These are phyloP conservation scores for Nudaria mundana DNA, from an alignment of 2,888 invertebrate genomes.

Conservation along the genomic window DNA sequence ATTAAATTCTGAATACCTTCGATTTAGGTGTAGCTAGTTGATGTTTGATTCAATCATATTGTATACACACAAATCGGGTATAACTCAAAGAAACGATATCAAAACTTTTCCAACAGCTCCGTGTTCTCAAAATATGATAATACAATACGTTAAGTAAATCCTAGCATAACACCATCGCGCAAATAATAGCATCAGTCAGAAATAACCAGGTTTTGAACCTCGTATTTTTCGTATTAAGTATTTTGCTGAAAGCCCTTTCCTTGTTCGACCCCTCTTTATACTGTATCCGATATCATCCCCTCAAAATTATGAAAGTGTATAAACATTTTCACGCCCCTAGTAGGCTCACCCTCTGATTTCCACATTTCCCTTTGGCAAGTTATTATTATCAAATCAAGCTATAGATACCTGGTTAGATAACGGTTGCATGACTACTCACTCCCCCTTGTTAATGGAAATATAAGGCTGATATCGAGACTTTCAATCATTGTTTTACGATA, in stretches of 20 bases:
- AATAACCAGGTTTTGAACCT: slow-evolving; percentile 66
- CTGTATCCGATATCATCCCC: slow-evolving; percentile 72
- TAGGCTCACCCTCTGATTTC: slow-evolving; percentile 61
- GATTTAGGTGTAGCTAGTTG: too few relatives aligned
- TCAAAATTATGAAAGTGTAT: slow-evolving; percentile 80
- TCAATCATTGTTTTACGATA: slow-evolving; percentile 77
- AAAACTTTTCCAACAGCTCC: too few relatives aligned
- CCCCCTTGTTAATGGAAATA: slow-evolving; percentile 67
- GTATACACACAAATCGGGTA: too few relatives aligned
- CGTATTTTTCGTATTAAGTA: slow-evolving; percentile 74
- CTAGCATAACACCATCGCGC: slow-evolving; percentile 38
- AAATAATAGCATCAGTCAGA: slow-evolving; percentile 50
- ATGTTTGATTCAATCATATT: too few relatives aligned
- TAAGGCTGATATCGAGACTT: slow-evolving; percentile 60
- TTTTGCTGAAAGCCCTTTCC: slow-evolving; percentile 71
- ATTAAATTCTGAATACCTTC: too few relatives aligned
- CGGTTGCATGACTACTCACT: slow-evolving; percentile 58
- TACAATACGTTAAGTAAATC: slow-evolving; percentile 44
- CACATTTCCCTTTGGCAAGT: slow-evolving; percentile 65
- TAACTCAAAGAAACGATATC: too few relatives aligned
- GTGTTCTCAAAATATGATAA: slow-evolving; percentile 45
- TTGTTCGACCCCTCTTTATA: slow-evolving; percentile 58
- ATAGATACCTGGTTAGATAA: slow-evolving; percentile 73
- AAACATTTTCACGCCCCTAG: slow-evolving; percentile 77
- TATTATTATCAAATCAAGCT: slow-evolving; percentile 80